Evolutionary conservation across 2,113 vertebrate genomes (phyloP).

Genomic region (Microtus ochrogaster): DNA sequence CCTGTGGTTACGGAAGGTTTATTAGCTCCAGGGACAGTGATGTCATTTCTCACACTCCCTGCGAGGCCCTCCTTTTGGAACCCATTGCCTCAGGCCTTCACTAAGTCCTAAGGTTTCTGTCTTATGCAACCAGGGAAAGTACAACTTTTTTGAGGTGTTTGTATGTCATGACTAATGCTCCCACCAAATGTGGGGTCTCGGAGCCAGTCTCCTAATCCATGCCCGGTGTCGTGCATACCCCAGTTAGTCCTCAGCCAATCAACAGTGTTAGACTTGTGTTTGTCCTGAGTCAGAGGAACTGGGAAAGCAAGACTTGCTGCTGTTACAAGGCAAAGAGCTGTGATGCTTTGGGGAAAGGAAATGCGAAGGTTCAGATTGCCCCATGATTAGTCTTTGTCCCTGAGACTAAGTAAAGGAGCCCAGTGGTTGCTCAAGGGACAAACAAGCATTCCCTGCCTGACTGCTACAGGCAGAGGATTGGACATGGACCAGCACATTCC

Average conservation of each 20-base stretch:
- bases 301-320: conserved; percentile 18
- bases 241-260: conserved; percentile 1
- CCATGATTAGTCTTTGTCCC: conserved; percentile 50
- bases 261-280: neutral
- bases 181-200: conserved; percentile 28
- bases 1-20: neutral
- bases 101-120: neutral
- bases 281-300: neutral
- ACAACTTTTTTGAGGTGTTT: conserved; percentile 36
- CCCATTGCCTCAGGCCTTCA: neutral
- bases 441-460: neutral
- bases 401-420: conserved; percentile 63
- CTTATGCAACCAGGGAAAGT: conserved; percentile 20
- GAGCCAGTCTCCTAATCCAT: neutral
- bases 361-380: conserved; percentile 52
- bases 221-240: neutral
- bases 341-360: conserved; percentile 56
- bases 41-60: neutral
- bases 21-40: neutral
- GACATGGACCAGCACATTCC: neutral
- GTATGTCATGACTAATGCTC: neutral
- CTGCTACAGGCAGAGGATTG: conserved; percentile 35
- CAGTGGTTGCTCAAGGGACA: conserved; percentile 4
- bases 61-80: neutral
- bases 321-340: conserved; percentile 44